Percentiles rank a stretch among this genome's conserved stretches.
phyloP scores from a whole-genome alignment of 2,113 vertebrate genomes.

The Caranx ignobilis region DNA sequence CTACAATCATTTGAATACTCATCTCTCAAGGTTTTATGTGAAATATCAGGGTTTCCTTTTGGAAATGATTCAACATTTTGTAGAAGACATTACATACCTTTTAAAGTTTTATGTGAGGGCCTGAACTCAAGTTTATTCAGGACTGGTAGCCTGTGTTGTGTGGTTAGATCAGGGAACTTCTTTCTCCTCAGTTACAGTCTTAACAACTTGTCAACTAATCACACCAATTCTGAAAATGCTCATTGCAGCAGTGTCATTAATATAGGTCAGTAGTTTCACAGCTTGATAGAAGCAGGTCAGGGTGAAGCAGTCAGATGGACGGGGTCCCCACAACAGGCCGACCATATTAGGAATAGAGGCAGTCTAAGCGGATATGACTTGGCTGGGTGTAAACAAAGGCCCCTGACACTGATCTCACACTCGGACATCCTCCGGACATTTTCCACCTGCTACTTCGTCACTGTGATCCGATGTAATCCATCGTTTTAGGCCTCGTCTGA shows the following conservation, averaged over 20 bases:
- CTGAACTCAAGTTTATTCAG: too few species aligned
- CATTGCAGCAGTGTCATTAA: neutral
- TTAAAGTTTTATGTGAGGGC: too few species aligned
- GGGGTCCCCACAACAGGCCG: neutral
- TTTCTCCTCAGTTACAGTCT: neutral
- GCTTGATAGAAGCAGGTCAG: neutral
- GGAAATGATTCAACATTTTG: too few species aligned
- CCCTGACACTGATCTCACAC: constrained; percentile 9
- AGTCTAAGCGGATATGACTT: constrained; percentile 11
- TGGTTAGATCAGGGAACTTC: too few species aligned
- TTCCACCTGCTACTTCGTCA: neutral
- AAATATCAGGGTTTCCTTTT: too few species aligned
- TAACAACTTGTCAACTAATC: neutral
- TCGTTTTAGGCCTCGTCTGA: too few species aligned
- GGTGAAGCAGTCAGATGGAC: neutral
- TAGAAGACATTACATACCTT: too few species aligned
- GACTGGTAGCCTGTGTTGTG: too few species aligned
- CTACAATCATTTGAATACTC: too few species aligned
- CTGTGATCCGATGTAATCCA: neutral
- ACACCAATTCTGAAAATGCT: neutral
- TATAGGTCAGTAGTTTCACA: neutral
- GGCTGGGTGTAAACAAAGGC: constrained; percentile 40
- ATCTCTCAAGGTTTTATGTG: too few species aligned
- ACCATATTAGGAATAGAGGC: constrained; percentile 53
- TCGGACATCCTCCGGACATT: constrained; percentile 20